Percentiles rank a stretch among this genome's conserved stretches.
Conservation (phyloP, 2,797 vertebrate genomes). For the Halcyon leucocephala region DNA sequence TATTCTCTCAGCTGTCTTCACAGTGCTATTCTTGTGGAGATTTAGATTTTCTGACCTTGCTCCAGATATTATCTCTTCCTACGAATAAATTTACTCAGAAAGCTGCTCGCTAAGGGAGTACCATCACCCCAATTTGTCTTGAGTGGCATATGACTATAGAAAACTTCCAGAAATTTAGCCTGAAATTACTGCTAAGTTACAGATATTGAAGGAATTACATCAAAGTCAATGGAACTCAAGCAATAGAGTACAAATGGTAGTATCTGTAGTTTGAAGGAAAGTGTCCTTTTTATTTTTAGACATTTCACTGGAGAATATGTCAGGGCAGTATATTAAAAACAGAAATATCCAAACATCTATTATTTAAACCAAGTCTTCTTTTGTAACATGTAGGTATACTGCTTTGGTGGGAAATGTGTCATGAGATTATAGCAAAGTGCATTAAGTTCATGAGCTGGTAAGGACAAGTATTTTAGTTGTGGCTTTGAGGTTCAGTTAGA, state of each 20-base stretch:
- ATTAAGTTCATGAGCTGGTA: background rate
- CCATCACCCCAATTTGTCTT: conserved; percentile 63
- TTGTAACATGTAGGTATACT: background rate
- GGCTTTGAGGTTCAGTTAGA: background rate
- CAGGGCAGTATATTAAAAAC: background rate
- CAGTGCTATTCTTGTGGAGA: conserved; percentile 54
- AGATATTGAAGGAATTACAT: background rate
- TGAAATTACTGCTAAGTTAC: conserved; percentile 35
- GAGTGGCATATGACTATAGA: conserved; percentile 57
- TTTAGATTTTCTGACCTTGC: conserved; percentile 70
- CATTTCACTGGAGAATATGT: background rate
- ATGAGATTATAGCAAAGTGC: background rate
- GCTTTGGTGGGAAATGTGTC: background rate
- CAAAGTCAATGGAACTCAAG: background rate
- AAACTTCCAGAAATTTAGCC: conserved; percentile 57
- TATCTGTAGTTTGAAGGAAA: background rate
- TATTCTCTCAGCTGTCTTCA: conserved; percentile 69
- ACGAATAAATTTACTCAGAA: conserved; percentile 73
- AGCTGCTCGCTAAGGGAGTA: conserved; percentile 51
- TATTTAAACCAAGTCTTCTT: background rate
- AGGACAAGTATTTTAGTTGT: background rate
- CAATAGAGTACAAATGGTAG: background rate
- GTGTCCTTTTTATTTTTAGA: background rate
- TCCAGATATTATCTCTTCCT: conserved; percentile 64
- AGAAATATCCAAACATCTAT: background rate